phyloP scores from a whole-genome alignment of 2,797 vertebrate genomes.

The Xiphophorus birchmanni region DNA sequence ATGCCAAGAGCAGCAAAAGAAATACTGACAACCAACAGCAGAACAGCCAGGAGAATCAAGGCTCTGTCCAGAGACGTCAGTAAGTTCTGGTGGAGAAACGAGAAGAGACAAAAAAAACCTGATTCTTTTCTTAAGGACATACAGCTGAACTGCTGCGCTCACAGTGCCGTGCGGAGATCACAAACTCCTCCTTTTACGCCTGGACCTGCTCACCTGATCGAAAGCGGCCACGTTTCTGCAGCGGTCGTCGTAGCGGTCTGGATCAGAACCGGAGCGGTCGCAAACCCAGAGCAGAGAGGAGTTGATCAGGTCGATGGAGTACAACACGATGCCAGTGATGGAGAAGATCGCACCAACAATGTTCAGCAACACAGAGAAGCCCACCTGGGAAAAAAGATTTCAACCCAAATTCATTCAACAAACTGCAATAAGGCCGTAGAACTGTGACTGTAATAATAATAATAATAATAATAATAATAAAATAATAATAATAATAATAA shows the following conservation, averaged over 20 bases:
- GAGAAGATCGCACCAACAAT: constrained; percentile 47
- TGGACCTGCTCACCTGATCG: constrained; percentile 42
- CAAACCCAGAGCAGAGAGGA: constrained; percentile 54
- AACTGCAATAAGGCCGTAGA: no score
- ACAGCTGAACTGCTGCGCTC: neutral
- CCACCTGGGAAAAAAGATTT: constrained; percentile 39
- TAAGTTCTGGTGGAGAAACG: constrained; percentile 44
- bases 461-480: no score
- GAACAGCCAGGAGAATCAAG: constrained; percentile 59
- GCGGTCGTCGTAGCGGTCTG: neutral
- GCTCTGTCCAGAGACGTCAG: constrained; percentile 48
- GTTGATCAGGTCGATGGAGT: constrained; percentile 29
- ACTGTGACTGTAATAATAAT: no score
- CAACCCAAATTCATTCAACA: no score
- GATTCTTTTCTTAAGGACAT: neutral
- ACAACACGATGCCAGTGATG: constrained; percentile 49
- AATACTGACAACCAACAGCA: constrained; percentile 66
- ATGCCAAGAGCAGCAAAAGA: constrained; percentile 49
- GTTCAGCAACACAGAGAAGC: constrained; percentile 58
- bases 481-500: no score
- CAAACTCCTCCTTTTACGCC: neutral
- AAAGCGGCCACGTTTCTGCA: constrained; percentile 43
- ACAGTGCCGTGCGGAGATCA: neutral
- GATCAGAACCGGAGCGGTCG: neutral
- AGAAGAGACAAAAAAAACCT: neutral